Conservation (phyloP, 2,797 vertebrate species). For the Anguilla obscura region DNA sequence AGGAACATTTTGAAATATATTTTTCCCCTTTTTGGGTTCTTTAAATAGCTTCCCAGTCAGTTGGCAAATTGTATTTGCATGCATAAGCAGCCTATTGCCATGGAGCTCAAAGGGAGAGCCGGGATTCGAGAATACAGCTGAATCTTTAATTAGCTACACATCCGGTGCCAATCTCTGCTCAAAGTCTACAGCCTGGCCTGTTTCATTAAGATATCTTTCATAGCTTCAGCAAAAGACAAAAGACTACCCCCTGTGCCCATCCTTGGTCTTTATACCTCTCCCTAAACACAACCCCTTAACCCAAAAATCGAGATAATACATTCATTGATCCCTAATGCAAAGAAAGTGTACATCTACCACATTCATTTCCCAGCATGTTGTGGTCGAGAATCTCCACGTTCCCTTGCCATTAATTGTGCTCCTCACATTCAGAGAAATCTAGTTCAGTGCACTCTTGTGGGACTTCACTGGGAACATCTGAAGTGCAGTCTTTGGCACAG, state of each 20-base stretch:
- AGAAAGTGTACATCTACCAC: neutral
- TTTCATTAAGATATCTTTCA: constrained; percentile 8
- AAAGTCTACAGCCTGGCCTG: constrained; percentile 16
- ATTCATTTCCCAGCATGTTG: neutral
- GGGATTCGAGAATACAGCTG: constrained; percentile 46
- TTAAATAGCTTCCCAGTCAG: constrained; percentile 51
- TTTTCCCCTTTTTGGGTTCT: constrained; percentile 42
- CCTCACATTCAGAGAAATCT: neutral
- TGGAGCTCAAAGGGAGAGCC: constrained; percentile 44
- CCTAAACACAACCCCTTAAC: neutral
- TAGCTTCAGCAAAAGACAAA: neutral
- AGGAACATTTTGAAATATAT: constrained; percentile 12
- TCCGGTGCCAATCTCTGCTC: constrained; percentile 22
- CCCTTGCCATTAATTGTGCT: neutral
- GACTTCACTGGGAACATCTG: neutral
- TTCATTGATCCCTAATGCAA: constrained; percentile 2
- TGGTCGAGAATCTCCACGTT: constrained; percentile 21
- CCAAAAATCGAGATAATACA: neutral
- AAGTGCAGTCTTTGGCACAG: neutral
- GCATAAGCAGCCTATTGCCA: constrained; percentile 57
- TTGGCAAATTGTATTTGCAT: constrained; percentile 62
- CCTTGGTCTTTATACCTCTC: neutral
- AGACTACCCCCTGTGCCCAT: neutral
- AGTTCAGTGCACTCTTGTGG: neutral
- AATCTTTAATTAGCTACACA: constrained; percentile 52